Conservation (phyloP, 2,888 invertebrate species). For the Melanotus villosus region DNA sequence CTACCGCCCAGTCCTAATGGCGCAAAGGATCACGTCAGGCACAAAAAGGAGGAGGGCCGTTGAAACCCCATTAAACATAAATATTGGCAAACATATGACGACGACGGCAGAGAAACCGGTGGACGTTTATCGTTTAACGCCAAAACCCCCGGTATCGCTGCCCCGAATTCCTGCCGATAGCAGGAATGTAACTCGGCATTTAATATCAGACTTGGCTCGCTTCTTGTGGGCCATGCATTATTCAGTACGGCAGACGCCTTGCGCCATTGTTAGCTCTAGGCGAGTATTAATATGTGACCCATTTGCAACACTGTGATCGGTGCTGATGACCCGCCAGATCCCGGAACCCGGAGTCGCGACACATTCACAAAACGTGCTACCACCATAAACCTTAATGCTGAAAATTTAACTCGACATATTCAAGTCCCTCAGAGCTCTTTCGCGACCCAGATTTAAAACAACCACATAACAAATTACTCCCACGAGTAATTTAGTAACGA, state of each 20-base stretch:
- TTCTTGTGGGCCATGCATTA: slow-evolving; percentile 50
- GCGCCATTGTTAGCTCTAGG: slow-evolving; percentile 46
- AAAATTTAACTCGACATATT: slow-evolving; percentile 17
- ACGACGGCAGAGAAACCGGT: slow-evolving; percentile 24
- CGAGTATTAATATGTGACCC: slow-evolving; percentile 48
- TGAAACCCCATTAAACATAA: slow-evolving; percentile 40
- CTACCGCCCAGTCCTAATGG: background rate
- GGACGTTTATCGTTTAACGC: slow-evolving; percentile 44
- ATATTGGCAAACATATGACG: slow-evolving; percentile 34
- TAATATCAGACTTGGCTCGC: slow-evolving; percentile 54
- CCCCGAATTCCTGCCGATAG: slow-evolving; percentile 47
- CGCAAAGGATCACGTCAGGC: slow-evolving; percentile 28
- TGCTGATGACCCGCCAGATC: slow-evolving; percentile 27
- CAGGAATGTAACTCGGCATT: slow-evolving; percentile 48
- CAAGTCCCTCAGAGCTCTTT: slow-evolving; percentile 13
- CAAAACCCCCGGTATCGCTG: slow-evolving; percentile 34
- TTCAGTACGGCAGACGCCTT: slow-evolving; percentile 48
- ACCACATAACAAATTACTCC: slow-evolving; percentile 33
- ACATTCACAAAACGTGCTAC: slow-evolving; percentile 29
- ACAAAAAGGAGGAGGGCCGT: slow-evolving; percentile 20
- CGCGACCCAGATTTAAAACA: slow-evolving; percentile 29
- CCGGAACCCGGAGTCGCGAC: slow-evolving; percentile 10
- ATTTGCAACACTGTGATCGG: slow-evolving; percentile 42
- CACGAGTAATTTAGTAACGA: slow-evolving; percentile 34
- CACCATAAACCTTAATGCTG: slow-evolving; percentile 16